These are phyloP conservation scores for Tenthredo mesomela DNA, from an alignment of 2,888 invertebrate genomes.

Conservation along the genomic window DNA sequence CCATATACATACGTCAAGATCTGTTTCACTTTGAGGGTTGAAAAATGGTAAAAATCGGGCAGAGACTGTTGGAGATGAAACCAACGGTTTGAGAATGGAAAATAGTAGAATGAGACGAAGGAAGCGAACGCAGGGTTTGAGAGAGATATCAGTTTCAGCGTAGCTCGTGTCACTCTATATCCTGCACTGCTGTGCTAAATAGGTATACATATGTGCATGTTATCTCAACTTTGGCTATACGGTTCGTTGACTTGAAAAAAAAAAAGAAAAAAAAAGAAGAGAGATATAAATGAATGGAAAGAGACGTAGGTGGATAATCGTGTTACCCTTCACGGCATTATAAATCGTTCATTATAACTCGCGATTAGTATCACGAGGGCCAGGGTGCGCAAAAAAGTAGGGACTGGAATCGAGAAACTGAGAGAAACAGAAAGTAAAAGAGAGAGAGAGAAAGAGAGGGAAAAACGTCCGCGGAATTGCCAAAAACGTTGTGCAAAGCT, in stretches of 20 bases:
- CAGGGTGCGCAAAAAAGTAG: not conserved
- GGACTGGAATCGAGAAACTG: not conserved
- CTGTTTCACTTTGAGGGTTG: constrained; percentile 22
- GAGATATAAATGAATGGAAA: not conserved
- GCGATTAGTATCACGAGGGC: not conserved
- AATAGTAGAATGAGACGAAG: not conserved
- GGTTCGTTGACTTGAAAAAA: not conserved
- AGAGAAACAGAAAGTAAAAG: not conserved
- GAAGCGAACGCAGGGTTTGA: not conserved
- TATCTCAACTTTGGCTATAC: constrained; percentile 1
- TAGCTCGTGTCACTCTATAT: constrained; percentile 10
- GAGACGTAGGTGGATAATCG: not conserved
- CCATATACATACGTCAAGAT: not conserved
- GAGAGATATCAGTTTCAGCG: constrained; percentile 5
- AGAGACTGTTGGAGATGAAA: not conserved
- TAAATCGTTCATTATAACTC: constrained; percentile 33
- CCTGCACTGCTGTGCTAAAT: not conserved
- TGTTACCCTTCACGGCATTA: constrained; percentile 10
- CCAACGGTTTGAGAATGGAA: not conserved
- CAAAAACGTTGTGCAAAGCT: constrained; percentile 3
- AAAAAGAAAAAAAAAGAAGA: not conserved
- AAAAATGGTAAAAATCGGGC: not conserved
- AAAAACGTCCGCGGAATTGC: not conserved
- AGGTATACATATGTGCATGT: not conserved
- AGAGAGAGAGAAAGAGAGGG: not conserved